Base-by-base conservation (phyloP, 2,113 vertebrate species). In the Labeo rohita region DNA sequence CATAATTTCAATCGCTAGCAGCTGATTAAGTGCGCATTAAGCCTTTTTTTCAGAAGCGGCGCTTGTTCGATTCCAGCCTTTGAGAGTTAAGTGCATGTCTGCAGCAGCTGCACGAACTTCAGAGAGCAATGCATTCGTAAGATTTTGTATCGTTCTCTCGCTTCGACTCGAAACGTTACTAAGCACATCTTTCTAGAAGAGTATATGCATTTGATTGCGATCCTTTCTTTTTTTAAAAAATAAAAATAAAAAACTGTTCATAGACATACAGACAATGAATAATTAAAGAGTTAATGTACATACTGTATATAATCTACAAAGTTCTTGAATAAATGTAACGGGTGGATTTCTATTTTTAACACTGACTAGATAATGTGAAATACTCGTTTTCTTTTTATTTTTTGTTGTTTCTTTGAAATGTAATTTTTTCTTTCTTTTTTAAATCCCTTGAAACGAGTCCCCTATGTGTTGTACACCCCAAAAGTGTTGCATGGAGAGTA, bases 321-420 rank as follows among this genome's bases (percentile, higher is more conserved):
- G 86, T 89, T 93, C 91, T 92, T 94, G 92, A 95, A 94, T 95
- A 93, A 95, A 95, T 91, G 94, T 95, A 93, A 95, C 92, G 91
- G 94, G 94, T 95, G 94, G 93, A 95, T 93, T 93, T 96, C 95
- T 95, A 96, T 96, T 96, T 96, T 96, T 95, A 96, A 96, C 95
- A 95, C 94, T 95, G 95, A 95, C 94, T 95, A 95, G 93, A 95
- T 88, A 95, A 95, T 95, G 95, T 95, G 94, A 95, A 95, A 92
- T 89, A 89, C 85, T 86, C 8, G 8, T 63, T 84, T 80, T 70
- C 85, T 8, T 81, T 87, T 72, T 80, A 15, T 83, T 87, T 86
- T 28, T 92, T 87, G 92, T 93, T 91, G 88, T 92, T 94, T 91
- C 68, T 91, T 93, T 91, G 86, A 92, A 88, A 89, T 85, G 89